These are phyloP conservation scores for Cavia porcellus DNA, from an alignment of 2,113 vertebrate genomes.

Conservation along the genomic window DNA sequence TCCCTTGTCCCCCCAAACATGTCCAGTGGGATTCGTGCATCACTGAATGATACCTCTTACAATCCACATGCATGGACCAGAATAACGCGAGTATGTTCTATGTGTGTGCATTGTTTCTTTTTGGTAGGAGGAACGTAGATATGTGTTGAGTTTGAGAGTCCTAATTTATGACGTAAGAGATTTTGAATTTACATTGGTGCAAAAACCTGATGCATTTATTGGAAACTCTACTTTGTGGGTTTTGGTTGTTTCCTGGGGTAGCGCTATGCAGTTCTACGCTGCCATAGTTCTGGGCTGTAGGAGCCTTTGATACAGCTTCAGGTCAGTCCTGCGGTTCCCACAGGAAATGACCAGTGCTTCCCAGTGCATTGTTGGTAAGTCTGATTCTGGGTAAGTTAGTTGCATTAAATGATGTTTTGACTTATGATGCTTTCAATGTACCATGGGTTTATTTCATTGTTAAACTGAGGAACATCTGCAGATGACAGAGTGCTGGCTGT, in stretches of 20 bases:
- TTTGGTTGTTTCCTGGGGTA: not conserved
- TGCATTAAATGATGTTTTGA: not conserved
- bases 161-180: not conserved
- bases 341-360: not conserved
- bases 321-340: not conserved
- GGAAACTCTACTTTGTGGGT: not conserved
- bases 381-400: not conserved
- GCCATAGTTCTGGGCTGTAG: too few relatives aligned
- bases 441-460: not conserved
- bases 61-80: not conserved
- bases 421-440: not conserved
- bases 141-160: not conserved
- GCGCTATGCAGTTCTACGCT: accelerated
- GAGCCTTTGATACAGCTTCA: too few relatives aligned
- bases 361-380: accelerated
- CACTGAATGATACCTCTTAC: not conserved
- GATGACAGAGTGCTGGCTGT: not conserved
- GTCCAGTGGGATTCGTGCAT: not conserved
- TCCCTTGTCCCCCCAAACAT: not conserved
- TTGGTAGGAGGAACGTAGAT: not conserved
- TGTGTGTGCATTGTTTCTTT: not conserved
- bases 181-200: not conserved
- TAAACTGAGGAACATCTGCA: not conserved
- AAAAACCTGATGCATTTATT: not conserved
- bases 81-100: not conserved